phyloP scores from a whole-genome alignment of 2,113 vertebrate species.

The Forbesichthys agassizii region DNA sequence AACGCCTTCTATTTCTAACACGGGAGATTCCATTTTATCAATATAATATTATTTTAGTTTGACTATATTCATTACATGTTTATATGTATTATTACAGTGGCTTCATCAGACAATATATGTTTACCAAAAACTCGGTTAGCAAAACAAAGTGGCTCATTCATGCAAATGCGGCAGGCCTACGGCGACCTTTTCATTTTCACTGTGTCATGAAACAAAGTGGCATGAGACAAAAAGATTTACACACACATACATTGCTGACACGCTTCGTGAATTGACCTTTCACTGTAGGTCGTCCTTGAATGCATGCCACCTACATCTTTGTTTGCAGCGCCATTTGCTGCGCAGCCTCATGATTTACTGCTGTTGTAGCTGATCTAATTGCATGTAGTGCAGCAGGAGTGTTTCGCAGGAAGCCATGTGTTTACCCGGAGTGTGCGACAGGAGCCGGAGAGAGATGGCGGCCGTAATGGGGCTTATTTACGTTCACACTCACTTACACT shows the following conservation, averaged over 20 bases:
- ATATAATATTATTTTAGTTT: too few relatives aligned
- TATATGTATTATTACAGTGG: too few relatives aligned
- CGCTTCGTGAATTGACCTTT: constrained; percentile 58
- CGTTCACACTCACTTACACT: constrained; percentile 87
- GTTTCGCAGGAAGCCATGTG: constrained; percentile 91
- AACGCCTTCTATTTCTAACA: too few relatives aligned
- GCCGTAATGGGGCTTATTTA: constrained; percentile 97
- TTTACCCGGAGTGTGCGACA: constrained; percentile 91
- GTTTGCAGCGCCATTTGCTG: constrained; percentile 78
- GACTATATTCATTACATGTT: too few relatives aligned
- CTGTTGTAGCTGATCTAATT: constrained; percentile 80
- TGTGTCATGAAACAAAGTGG: too few relatives aligned
- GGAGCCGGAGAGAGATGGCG: constrained; percentile 85
- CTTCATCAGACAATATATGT: too few relatives aligned
- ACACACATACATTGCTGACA: constrained; percentile 44
- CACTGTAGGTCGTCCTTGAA: constrained; percentile 36
- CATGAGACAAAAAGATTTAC: constrained; percentile 21
- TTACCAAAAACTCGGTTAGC: too few relatives aligned
- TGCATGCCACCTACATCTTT: constrained; percentile 57
- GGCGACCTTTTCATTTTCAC: too few relatives aligned
- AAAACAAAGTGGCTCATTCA: too few relatives aligned
- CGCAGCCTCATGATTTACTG: constrained; percentile 73
- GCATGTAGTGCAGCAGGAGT: constrained; percentile 79
- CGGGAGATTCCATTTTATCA: too few relatives aligned
- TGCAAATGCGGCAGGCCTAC: too few relatives aligned